phyloP scores from a whole-genome alignment of 2,888 invertebrate species.

The Agriopis leucophaearia region DNA sequence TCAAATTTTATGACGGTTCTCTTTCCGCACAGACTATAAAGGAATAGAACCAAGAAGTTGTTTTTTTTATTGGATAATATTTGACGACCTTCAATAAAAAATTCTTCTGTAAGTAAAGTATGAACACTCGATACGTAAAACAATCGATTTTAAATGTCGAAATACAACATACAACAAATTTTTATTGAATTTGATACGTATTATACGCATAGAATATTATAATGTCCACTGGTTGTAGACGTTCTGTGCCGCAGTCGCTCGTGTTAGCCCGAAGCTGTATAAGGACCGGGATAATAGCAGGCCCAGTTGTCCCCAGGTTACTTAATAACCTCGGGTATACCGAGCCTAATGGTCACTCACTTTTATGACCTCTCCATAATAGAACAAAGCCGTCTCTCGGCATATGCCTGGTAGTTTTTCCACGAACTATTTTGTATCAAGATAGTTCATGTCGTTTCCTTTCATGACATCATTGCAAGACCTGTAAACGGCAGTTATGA shows the following conservation, averaged over 20 bases:
- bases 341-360: slow-evolving; percentile 9
- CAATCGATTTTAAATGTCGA: no score
- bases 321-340: slow-evolving; percentile 10
- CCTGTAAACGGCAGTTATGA: neutral
- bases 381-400: neutral
- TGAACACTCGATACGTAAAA: no score
- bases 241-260: neutral
- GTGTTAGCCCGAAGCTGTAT: neutral
- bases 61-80: no score
- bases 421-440: neutral
- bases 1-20: no score
- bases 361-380: slow-evolving; percentile 5
- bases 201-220: no score
- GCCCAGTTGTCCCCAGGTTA: slow-evolving; percentile 9
- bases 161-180: no score
- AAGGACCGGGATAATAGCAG: neutral
- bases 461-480: neutral
- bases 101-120: no score
- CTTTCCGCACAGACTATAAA: no score
- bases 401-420: neutral
- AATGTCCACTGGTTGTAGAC: neutral
- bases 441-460: neutral
- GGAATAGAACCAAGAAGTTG: no score
- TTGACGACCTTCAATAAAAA: no score
- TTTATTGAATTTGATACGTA: no score